Percentiles rank a stretch among this genome's conserved stretches.
Evolutionary conservation across 2,113 vertebrate species (phyloP).

Genomic region (Xiphias gladius): DNA sequence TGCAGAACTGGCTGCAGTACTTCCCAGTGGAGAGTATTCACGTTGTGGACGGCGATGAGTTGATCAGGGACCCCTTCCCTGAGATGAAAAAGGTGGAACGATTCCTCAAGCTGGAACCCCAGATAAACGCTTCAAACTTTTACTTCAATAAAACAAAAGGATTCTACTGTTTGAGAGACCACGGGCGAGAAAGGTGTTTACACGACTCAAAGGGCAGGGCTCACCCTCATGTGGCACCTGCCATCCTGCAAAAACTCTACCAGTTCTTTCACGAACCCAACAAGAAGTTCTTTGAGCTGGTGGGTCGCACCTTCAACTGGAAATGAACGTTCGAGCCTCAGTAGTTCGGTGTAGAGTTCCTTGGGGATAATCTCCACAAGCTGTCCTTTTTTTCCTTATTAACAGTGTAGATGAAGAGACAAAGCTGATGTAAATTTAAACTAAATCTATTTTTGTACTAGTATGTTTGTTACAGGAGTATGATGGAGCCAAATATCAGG

Average conservation of each 20-base stretch:
- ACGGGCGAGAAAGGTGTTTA: conserved; percentile 92
- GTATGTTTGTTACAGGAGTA: conserved; percentile 50
- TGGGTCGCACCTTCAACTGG: conserved; percentile 96
- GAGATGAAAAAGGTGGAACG: conserved; percentile 95
- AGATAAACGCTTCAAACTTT: conserved; percentile 95
- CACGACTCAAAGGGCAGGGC: conserved; percentile 96
- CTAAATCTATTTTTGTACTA: conserved; percentile 95
- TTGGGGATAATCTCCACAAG: not conserved
- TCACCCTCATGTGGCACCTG: conserved; percentile 89
- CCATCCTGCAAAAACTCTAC: conserved; percentile 91
- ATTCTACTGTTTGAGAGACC: conserved; percentile 95
- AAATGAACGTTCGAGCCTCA: conserved; percentile 79
- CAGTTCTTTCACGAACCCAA: conserved; percentile 95
- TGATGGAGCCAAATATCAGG: conserved; percentile 60
- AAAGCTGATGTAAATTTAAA: conserved; percentile 87
- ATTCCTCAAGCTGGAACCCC: conserved; percentile 91
- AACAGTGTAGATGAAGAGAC: conserved; percentile 79
- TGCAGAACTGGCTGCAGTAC: conserved; percentile 93
- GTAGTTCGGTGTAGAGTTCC: conserved; percentile 5
- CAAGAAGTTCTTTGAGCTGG: conserved; percentile 93
- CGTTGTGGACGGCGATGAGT: conserved; percentile 93
- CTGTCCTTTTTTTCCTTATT: conserved; percentile 87
- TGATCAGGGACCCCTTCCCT: conserved; percentile 93
- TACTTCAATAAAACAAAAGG: conserved; percentile 98
- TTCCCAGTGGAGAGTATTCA: conserved; percentile 91